Percentiles rank a stretch among this genome's conserved stretches.
Evolutionary conservation across 1,140 invertebrate genomes (phyloP).

Genomic region (Leguminivora glycinivorella): DNA sequence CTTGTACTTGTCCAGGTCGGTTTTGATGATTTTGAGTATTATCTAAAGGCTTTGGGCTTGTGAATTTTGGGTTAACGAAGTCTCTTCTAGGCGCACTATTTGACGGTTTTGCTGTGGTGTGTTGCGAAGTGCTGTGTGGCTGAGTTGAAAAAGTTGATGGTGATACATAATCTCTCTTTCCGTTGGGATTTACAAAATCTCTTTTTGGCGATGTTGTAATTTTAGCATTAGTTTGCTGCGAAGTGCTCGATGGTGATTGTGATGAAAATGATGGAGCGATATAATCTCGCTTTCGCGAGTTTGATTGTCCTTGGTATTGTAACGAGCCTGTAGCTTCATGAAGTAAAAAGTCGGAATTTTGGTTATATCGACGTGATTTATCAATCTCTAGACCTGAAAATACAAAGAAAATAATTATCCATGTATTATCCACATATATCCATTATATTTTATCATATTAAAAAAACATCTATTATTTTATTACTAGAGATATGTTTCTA

Average conservation of each 20-base stretch:
- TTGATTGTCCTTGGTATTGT: neutral
- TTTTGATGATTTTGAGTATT: slow-evolving; percentile 35
- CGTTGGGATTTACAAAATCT: slow-evolving; percentile 23
- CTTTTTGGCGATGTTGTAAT: neutral
- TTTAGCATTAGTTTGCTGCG: slow-evolving; percentile 21
- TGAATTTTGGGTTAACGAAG: slow-evolving; percentile 40
- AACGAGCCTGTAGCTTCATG: slow-evolving; percentile 56
- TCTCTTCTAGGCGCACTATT: slow-evolving; percentile 33
- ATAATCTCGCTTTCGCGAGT: slow-evolving; percentile 30
- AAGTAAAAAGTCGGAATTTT: slow-evolving; percentile 61
- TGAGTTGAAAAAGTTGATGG: slow-evolving; percentile 32
- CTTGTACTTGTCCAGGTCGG: slow-evolving; percentile 61
- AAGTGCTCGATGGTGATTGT: neutral
- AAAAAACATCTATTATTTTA: no score
- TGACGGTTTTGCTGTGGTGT: slow-evolving; percentile 30
- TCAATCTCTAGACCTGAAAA: slow-evolving; percentile 16
- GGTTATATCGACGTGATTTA: slow-evolving; percentile 48
- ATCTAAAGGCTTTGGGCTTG: slow-evolving; percentile 41
- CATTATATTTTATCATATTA: neutral
- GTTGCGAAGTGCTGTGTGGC: slow-evolving; percentile 28
- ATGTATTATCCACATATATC: neutral
- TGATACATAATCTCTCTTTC: slow-evolving; percentile 58
- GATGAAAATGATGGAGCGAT: slow-evolving; percentile 21
- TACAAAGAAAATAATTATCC: neutral
- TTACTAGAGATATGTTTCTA: no score